These are phyloP conservation scores for Oreamnos americanus DNA, from an alignment of 2,113 vertebrate genomes.

Conservation along the genomic window DNA sequence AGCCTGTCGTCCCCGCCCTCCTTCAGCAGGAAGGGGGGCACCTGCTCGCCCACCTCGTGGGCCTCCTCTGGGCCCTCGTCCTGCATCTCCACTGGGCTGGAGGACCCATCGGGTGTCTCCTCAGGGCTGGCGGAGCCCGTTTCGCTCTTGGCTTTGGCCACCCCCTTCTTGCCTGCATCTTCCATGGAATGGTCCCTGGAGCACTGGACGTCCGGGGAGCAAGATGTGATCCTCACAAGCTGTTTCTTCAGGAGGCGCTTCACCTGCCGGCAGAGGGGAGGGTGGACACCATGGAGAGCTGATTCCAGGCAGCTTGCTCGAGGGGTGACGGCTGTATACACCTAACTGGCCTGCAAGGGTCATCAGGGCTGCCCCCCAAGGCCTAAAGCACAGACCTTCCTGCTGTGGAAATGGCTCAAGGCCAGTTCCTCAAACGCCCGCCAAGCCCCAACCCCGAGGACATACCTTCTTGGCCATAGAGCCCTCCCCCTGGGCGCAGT, in stretches of 20 bases:
- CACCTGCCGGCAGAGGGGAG: slow-evolving; percentile 74
- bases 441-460: background rate
- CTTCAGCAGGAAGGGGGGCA: slow-evolving; percentile 80
- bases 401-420: slow-evolving; percentile 27
- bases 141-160: slow-evolving; percentile 66
- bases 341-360: slow-evolving; percentile 30
- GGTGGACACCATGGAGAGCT: background rate
- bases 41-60: slow-evolving; percentile 48
- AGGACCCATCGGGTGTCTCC: slow-evolving; percentile 12
- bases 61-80: slow-evolving; percentile 73
- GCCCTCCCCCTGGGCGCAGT: slow-evolving; percentile 91
- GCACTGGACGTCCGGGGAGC: slow-evolving; percentile 84
- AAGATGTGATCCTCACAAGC: slow-evolving; percentile 88
- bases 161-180: slow-evolving; percentile 76
- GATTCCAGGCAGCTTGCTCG: background rate
- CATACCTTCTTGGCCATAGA: slow-evolving; percentile 92
- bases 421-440: slow-evolving; percentile 30
- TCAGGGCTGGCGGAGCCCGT: slow-evolving; percentile 54
- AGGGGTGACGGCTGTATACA: background rate
- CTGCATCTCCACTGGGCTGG: slow-evolving; percentile 74
- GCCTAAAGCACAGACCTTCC: slow-evolving; percentile 34
- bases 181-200: slow-evolving; percentile 70
- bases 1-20: slow-evolving; percentile 78
- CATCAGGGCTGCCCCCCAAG: slow-evolving; percentile 1
- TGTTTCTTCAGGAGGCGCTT: slow-evolving; percentile 95